A percentile compares a stretch with the other conserved stretches of the same genome.
Conservation (phyloP, 2,113 vertebrate genomes). For the Ictidomys tridecemlineatus region DNA sequence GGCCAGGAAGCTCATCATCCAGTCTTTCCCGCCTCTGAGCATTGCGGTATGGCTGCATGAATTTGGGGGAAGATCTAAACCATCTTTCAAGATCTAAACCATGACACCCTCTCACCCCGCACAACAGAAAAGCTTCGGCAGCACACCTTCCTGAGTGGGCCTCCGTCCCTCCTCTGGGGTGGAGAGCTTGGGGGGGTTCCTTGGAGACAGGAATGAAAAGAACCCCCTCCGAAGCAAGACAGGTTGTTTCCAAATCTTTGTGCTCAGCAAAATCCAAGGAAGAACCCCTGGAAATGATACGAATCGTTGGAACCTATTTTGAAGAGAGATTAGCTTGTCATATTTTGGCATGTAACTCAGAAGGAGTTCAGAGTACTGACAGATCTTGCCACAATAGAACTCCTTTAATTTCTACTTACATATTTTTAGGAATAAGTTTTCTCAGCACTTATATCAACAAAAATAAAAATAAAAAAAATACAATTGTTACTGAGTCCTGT, state of each 20-base stretch:
- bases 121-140: background rate
- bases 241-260: background rate
- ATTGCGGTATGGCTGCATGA: no score
- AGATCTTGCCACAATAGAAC: background rate
- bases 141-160: background rate
- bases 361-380: background rate
- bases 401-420: constrained; percentile 33
- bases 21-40: no score
- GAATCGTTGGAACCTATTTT: background rate
- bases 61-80: no score
- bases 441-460: background rate
- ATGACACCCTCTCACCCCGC: background rate
- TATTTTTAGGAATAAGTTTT: constrained; percentile 39
- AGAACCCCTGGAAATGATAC: background rate
- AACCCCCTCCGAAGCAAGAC: background rate
- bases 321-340: background rate
- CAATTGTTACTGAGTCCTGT: background rate
- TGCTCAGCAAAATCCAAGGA: background rate
- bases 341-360: background rate
- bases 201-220: background rate
- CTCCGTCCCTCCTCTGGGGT: rapidly evolving
- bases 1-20: no score
- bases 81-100: no score
- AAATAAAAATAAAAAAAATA: background rate
- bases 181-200: background rate